phyloP scores from a whole-genome alignment of 2,113 vertebrate species.

The Motacilla alba region DNA sequence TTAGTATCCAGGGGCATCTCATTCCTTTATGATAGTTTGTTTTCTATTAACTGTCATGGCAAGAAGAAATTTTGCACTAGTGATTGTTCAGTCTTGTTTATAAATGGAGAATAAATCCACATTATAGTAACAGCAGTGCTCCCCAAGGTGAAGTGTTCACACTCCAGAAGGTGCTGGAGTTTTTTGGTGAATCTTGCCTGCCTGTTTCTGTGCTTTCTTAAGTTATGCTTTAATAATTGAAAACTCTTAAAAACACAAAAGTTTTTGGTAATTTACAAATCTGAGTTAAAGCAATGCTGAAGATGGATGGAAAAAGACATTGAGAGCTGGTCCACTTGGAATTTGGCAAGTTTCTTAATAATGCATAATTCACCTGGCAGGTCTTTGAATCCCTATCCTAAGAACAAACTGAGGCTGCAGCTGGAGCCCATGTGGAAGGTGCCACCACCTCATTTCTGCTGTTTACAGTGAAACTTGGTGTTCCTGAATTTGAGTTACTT shows the following conservation, averaged over 20 bases:
- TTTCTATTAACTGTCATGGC: background rate
- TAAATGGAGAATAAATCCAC: constrained; percentile 15
- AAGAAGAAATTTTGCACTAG: background rate
- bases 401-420: background rate
- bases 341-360: background rate
- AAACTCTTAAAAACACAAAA: background rate
- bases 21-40: background rate
- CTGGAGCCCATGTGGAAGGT: background rate
- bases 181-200: background rate
- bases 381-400: background rate
- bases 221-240: background rate
- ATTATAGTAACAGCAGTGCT: background rate
- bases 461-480: background rate
- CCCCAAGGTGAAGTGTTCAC: background rate
- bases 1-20: background rate
- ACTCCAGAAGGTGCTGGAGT: constrained; percentile 18
- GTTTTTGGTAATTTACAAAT: background rate
- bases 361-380: background rate
- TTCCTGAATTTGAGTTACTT: background rate
- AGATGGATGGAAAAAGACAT: background rate
- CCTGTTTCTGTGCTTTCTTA: background rate
- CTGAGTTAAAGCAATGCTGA: background rate
- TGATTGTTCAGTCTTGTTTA: background rate
- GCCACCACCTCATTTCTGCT: background rate
- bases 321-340: background rate